Evolutionary conservation across 2,888 invertebrate species (phyloP).

Genomic region (Cephus sareptanus): DNA sequence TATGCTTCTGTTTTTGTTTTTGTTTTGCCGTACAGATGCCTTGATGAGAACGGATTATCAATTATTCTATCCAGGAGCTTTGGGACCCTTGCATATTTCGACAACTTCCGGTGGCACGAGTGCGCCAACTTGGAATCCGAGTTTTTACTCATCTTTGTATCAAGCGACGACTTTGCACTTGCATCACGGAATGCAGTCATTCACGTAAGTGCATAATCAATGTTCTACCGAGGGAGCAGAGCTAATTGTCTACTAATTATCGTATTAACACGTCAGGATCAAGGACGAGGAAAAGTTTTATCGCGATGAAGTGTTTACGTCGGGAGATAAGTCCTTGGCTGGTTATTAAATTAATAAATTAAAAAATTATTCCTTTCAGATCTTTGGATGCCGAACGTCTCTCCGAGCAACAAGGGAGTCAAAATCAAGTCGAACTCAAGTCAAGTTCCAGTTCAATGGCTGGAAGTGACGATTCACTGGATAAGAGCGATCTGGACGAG

Average conservation of each 20-base stretch:
- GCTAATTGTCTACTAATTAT: background rate
- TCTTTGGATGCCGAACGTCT: slow-evolving; percentile 55
- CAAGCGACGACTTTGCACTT: slow-evolving; percentile 59
- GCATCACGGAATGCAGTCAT: slow-evolving; percentile 59
- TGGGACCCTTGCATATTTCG: slow-evolving; percentile 60
- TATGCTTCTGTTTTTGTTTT: too few species aligned
- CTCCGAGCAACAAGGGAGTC: slow-evolving; percentile 50
- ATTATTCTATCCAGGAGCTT: slow-evolving; percentile 61
- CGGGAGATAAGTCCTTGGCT: background rate
- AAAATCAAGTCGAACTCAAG: slow-evolving; percentile 62
- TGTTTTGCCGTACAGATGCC: slow-evolving; percentile 45
- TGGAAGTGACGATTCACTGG: slow-evolving; percentile 72
- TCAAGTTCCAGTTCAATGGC: slow-evolving; percentile 69
- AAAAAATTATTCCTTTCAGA: slow-evolving; percentile 31
- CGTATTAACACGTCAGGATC: slow-evolving; percentile 5
- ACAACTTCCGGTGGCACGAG: slow-evolving; percentile 43
- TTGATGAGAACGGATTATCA: slow-evolving; percentile 62
- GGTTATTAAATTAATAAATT: background rate
- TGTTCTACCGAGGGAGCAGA: background rate
- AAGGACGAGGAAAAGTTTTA: slow-evolving; percentile 15
- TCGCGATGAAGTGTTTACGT: background rate
- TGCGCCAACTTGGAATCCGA: slow-evolving; percentile 59
- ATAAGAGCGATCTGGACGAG: slow-evolving; percentile 66
- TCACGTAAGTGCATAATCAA: slow-evolving; percentile 45
- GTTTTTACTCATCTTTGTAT: slow-evolving; percentile 62